Base-by-base conservation (phyloP, 1,140 invertebrate genomes). In the Muscidifurax raptorellus region DNA sequence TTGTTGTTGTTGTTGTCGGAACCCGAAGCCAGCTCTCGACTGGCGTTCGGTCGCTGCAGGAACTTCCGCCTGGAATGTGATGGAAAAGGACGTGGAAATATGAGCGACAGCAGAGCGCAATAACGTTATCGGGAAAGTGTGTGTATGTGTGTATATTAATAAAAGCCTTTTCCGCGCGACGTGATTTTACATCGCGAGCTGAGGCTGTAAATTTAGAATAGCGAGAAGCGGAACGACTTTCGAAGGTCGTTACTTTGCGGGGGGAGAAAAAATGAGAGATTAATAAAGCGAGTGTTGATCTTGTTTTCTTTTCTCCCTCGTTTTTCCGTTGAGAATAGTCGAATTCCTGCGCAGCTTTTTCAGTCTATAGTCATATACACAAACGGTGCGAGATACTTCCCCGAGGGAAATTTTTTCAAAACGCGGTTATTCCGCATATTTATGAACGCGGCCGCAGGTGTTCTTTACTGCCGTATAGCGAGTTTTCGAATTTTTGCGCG, bases 1-100 rank as follows among this genome's bases (percentile, higher is more conserved):
- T 59, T 59, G 52, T 59, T 59, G 52, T 59, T 59, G 22, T 59
- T 18, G 22, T 18, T 18, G 5, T 18, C 52, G 2, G 90, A 88
- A 3, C 87, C 89, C 75, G 90, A 88, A 2, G 85, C 89, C 59
- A 88, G 87, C 75, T 92, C 91, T 28, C 86, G 90, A 36, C 90
- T 91, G 0, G 86, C 89, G 86, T 92, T 93, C 27, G 84, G 80
- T 22, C 91, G 87, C 88, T 96, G 96, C 28, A 96, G 92, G 90
- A 96, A 96, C 88, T 96, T 94, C 86, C 96, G 95, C 87, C 95
- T 85, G 79, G 13, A 79, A 69, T 64, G 7, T 64, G 27, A 27
- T 18, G 18, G 52, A 59, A 22, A 18, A 59, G 18, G 52, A 59
- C 15, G 18, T 59, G 52, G 6, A 22, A 18, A 18, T n/a, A n/a